Evolutionary conservation across 1,140 invertebrate genomes (phyloP).

Genomic region (Brachystomella parvula): DNA sequence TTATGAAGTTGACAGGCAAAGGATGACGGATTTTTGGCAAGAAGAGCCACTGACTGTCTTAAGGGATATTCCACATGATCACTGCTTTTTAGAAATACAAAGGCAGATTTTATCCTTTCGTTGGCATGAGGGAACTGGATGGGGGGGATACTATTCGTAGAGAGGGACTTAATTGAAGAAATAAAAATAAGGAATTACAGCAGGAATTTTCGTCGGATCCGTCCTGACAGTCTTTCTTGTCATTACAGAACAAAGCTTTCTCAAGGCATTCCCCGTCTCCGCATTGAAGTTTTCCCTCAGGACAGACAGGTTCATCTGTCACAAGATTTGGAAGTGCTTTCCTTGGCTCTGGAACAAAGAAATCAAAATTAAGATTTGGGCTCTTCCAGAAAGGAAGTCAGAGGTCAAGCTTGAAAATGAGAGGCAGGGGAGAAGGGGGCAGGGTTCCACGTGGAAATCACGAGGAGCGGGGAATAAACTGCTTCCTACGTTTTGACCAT

Average conservation of each 20-base stretch:
- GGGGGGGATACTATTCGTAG: not conserved
- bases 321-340: conserved; percentile 78
- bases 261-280: conserved; percentile 83
- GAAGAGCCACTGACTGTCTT: too few species aligned
- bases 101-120: too few species aligned
- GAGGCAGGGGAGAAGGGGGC: too few species aligned
- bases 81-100: too few species aligned
- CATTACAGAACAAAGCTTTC: conserved; percentile 81
- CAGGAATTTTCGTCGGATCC: conserved; percentile 92
- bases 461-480: too few species aligned
- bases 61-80: too few species aligned
- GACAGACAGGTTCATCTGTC: conserved; percentile 82
- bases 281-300: conserved; percentile 77
- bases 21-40: too few species aligned
- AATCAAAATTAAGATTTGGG: conserved; percentile 9
- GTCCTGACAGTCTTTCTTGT: conserved; percentile 83
- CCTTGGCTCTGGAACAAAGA: conserved; percentile 62
- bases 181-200: conserved; percentile 55
- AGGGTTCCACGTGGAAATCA: too few species aligned
- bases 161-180: not conserved
- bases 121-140: too few species aligned
- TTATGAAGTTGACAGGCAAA: too few species aligned
- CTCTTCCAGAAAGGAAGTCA: conserved; percentile 5
- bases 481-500: too few species aligned
- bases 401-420: conserved; percentile 14